Percentiles rank a stretch among this genome's conserved stretches.
phyloP scores from a whole-genome alignment of 2,113 vertebrate genomes.

The Dicrurus megarhynchus region DNA sequence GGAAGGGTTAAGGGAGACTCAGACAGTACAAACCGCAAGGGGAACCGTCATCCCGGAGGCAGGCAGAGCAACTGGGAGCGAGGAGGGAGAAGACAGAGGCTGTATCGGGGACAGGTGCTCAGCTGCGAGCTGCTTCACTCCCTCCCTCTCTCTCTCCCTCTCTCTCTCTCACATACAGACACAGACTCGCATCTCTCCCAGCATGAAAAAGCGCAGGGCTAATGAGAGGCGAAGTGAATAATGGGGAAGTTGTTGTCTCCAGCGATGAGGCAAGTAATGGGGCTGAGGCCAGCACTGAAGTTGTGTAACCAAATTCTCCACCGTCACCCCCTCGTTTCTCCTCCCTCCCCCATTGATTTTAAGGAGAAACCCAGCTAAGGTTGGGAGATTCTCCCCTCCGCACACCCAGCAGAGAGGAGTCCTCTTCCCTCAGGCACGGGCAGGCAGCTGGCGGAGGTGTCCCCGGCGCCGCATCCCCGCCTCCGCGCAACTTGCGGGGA shows the following conservation, averaged over 20 bases:
- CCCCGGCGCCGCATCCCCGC: not conserved
- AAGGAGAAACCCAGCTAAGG: not conserved
- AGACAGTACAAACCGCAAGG: not conserved
- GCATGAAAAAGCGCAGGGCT: conserved; percentile 16
- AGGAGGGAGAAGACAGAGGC: not conserved
- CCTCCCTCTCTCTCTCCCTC: not conserved
- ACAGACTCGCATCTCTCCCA: not conserved
- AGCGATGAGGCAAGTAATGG: conserved; percentile 28
- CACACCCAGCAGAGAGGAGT: not conserved
- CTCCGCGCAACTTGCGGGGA: conserved; percentile 30
- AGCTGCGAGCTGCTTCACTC: not conserved
- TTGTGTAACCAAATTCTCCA: conserved; percentile 51
- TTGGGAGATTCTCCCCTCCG: not conserved
- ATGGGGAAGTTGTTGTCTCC: conserved; percentile 26
- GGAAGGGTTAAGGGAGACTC: not conserved
- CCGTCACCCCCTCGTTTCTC: not conserved
- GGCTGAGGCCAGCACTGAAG: conserved; percentile 50
- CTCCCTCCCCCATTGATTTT: not conserved
- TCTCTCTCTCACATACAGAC: not conserved
- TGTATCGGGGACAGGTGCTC: conserved; percentile 13
- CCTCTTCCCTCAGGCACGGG: not conserved
- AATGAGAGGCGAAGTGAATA: conserved; percentile 42
- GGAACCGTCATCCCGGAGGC: not conserved
- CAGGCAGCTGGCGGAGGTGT: not conserved
- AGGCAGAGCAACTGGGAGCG: not conserved